A percentile compares a stretch with the other conserved stretches of the same genome.
These are phyloP conservation scores for Garrulus glandarius DNA, from an alignment of 2,797 vertebrate genomes.

Conservation along the genomic window DNA sequence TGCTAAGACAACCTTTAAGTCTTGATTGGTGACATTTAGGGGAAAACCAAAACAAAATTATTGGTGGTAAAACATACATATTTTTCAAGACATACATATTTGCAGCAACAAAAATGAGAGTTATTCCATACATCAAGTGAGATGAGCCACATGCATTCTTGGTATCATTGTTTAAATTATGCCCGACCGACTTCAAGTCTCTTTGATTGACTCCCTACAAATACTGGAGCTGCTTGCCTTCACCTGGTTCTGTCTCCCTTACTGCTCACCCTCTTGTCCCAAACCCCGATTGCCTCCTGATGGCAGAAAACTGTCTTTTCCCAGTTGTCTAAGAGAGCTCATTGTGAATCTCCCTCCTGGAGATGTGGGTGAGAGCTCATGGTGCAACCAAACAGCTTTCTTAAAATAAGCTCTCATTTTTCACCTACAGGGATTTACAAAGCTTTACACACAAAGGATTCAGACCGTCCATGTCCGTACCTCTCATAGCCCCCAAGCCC, in stretches of 20 bases:
- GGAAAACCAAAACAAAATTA: not conserved
- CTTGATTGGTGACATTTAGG: not conserved
- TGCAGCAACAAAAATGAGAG: not conserved
- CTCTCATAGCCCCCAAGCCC: not conserved
- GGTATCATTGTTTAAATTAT: not conserved
- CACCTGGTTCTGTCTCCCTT: not conserved
- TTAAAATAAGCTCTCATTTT: not conserved
- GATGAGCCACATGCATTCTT: not conserved
- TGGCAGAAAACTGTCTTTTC: not conserved
- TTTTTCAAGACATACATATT: not conserved
- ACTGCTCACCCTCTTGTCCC: not conserved
- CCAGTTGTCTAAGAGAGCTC: not conserved
- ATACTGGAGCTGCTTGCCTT: not conserved
- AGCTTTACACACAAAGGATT: not conserved
- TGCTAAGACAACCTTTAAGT: not conserved
- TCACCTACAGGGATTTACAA: not conserved
- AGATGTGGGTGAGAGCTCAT: not conserved
- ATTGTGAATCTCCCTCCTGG: not conserved
- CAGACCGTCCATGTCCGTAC: fast-evolving
- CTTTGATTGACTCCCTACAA: not conserved
- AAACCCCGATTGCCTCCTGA: not conserved
- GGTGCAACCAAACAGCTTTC: not conserved
- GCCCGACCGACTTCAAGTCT: fast-evolving
- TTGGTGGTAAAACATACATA: not conserved
- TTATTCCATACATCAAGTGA: not conserved